phyloP scores from a whole-genome alignment of 2,888 invertebrate genomes.

The Epinotia demarniana region DNA sequence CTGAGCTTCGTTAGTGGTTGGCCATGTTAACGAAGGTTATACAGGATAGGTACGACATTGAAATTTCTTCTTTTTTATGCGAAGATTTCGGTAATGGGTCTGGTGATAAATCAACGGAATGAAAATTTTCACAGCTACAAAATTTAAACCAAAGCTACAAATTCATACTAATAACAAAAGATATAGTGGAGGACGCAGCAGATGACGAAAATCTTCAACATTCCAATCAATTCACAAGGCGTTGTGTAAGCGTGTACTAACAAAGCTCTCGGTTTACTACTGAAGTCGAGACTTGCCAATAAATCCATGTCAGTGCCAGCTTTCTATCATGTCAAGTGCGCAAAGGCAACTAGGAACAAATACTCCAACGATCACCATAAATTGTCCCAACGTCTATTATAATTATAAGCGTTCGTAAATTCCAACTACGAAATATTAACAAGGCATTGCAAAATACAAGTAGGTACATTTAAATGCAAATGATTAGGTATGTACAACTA shows the following conservation, averaged over 20 bases:
- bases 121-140: not conserved
- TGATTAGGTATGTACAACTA: not conserved
- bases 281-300: constrained; percentile 19
- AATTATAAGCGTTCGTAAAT: constrained; percentile 36
- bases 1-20: constrained; percentile 51
- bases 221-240: constrained; percentile 12
- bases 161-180: not conserved
- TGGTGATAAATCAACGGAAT: not conserved
- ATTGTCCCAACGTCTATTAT: constrained; percentile 35
- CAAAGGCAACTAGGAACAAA: constrained; percentile 22
- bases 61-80: not conserved
- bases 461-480: constrained; percentile 24
- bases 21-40: constrained; percentile 14
- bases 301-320: constrained; percentile 41
- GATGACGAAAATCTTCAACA: not conserved
- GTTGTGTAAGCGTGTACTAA: constrained; percentile 21
- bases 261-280: constrained; percentile 28
- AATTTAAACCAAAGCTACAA: not conserved
- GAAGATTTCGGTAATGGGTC: not conserved
- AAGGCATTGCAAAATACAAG: constrained; percentile 26
- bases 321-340: constrained; percentile 42
- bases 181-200: not conserved
- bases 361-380: constrained; percentile 26
- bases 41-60: not conserved
- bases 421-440: constrained; percentile 10